Base-by-base conservation (phyloP, 2,888 invertebrate species). In the Steinernema carpocapsae region DNA sequence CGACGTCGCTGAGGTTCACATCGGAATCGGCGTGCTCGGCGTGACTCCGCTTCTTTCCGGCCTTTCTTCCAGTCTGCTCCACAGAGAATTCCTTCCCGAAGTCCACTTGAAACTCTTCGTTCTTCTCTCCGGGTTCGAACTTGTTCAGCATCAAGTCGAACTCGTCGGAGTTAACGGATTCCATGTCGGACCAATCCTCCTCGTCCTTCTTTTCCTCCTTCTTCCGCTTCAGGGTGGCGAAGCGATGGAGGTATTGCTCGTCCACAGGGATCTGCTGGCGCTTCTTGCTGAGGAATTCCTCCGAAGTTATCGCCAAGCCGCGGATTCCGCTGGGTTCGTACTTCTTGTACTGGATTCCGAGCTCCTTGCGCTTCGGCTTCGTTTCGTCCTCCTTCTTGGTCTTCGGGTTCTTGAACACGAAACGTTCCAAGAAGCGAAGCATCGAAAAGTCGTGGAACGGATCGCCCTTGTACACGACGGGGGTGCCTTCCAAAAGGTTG, bases 371-470 rank as follows among this genome's bases (percentile, higher is more conserved):
- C 6, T 74, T 75, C 56, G 76, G 32, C 7, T 32, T 22, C 42
- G 4, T 71, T 17, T 43, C 71, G 17, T 71, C 71, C 3, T 56
- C 56, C 56, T 56, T 56, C 26, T 79, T 76, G 42, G 78, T 88
- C 84, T 91, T 91, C 4, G 91, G 90, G 90, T 99, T 99, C 88
- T 95, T 94, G 88, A 94, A 97, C 12, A 94, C 94, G 88, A 97
- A 97, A 56, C 97, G 91, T 86, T 99, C 97, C 64, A 99, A 90
- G 88, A 99, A 99, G 71, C 94, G 91, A 71, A 94, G 92, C 45
- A 94, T 90, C 0, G 93, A 93, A 88, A 97, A 95, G 89, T 99
- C 97, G 84, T 93, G 92, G 1, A 99, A 89, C 0, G 97, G 96
- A 88, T 99, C 95, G 0, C 97, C 97, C 75, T 92, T 91, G 88